A percentile compares a stretch with the other conserved stretches of the same genome.
Conservation (phyloP, 2,888 invertebrate genomes). For the Cremastinae sp. region DNA sequence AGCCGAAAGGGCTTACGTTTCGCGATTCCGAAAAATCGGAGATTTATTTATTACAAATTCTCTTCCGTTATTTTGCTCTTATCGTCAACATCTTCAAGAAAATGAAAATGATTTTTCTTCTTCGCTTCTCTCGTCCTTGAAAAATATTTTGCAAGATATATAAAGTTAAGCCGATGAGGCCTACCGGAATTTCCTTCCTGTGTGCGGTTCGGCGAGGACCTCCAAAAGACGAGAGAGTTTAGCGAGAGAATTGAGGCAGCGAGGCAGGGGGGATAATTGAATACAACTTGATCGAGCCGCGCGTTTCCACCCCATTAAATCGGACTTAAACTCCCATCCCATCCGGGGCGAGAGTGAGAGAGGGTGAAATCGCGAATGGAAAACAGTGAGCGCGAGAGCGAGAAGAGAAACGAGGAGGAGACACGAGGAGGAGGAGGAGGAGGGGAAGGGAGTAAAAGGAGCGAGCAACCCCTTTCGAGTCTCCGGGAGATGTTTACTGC, state of each 20-base stretch:
- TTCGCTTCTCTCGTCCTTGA: neutral
- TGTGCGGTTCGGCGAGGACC: neutral
- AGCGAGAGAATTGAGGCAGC: constrained; percentile 9
- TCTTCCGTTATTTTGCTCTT: no score
- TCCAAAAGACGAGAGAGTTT: no score
- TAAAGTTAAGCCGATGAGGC: neutral
- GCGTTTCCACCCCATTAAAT: constrained; percentile 80
- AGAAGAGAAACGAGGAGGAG: constrained; percentile 46
- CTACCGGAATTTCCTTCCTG: no score
- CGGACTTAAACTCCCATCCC: constrained; percentile 76
- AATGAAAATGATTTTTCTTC: no score
- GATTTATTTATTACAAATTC: no score
- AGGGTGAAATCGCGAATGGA: constrained; percentile 51
- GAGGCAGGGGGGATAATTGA: constrained; percentile 76
- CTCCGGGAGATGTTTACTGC: constrained; percentile 77
- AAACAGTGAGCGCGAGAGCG: constrained; percentile 51
- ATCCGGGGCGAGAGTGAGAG: constrained; percentile 48
- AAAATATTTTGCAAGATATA: neutral
- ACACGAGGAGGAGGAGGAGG: constrained; percentile 31
- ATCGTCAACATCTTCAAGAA: no score
- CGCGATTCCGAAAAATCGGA: no score
- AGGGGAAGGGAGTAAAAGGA: constrained; percentile 49
- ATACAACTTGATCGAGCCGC: constrained; percentile 80
- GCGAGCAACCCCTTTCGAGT: constrained; percentile 52
- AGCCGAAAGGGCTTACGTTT: no score